Conservation (phyloP, 1,140 invertebrate genomes). For the Drosophila triauraria region DNA sequence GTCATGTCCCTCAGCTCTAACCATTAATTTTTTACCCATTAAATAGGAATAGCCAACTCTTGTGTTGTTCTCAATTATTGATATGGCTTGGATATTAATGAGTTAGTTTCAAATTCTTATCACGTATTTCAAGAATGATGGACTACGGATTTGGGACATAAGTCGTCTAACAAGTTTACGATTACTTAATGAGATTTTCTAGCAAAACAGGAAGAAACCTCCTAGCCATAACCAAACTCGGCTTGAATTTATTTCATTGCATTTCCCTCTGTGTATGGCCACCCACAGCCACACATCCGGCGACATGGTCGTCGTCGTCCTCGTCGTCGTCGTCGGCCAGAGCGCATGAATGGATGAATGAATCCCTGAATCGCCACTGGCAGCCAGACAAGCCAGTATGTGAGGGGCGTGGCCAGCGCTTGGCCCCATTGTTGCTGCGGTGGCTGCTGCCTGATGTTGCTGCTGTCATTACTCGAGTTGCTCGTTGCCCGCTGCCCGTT, state of each 20-base stretch:
- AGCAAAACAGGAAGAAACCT: neutral
- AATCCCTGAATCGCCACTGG: constrained; percentile 72
- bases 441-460: constrained; percentile 37
- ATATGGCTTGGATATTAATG: constrained; percentile 2
- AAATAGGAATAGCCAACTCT: too few relatives aligned
- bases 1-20: too few relatives aligned
- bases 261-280: constrained; percentile 35
- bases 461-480: constrained; percentile 73
- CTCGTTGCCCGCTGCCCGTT: constrained; percentile 16
- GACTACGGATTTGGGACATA: constrained; percentile 10
- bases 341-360: constrained; percentile 77
- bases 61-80: constrained; percentile 8
- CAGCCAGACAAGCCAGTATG: constrained; percentile 56
- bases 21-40: neutral
- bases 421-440: constrained; percentile 67
- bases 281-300: constrained; percentile 41
- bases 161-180: constrained; percentile 9
- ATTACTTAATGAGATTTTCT: constrained; percentile 5
- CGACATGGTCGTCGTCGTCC: constrained; percentile 43
- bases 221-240: neutral
- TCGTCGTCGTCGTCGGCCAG: constrained; percentile 50
- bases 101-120: constrained; percentile 11
- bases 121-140: constrained; percentile 16
- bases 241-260: neutral
- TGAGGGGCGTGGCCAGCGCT: constrained; percentile 72